Conservation (phyloP, 2,113 vertebrate genomes). For the Maccullochella peelii region DNA sequence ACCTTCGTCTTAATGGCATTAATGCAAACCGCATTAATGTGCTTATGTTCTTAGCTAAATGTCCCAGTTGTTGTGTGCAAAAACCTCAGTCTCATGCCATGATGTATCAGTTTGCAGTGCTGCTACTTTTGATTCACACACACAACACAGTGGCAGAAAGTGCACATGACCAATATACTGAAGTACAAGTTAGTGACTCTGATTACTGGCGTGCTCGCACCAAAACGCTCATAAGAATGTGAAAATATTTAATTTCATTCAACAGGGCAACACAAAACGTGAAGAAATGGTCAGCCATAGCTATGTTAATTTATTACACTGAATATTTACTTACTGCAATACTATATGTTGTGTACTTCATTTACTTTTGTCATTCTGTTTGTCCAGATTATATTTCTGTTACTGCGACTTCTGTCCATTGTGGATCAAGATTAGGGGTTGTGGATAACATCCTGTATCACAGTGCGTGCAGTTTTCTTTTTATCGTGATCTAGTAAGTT, state of each 20-base stretch:
- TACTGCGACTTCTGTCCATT: neutral
- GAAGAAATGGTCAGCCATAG: neutral
- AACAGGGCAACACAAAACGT: neutral
- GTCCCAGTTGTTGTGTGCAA: slow-evolving; percentile 53
- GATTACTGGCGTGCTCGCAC: neutral
- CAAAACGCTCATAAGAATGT: neutral
- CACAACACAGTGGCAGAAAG: slow-evolving; percentile 13
- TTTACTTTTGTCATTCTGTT: neutral
- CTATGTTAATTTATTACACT: neutral
- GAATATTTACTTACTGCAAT: neutral
- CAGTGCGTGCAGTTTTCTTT: neutral
- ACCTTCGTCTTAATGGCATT: slow-evolving; percentile 66
- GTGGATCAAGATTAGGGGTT: neutral
- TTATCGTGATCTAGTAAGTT: neutral
- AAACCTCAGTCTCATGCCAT: slow-evolving; percentile 47
- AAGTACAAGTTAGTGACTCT: neutral
- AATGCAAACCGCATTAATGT: slow-evolving; percentile 75
- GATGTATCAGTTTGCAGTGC: slow-evolving; percentile 24
- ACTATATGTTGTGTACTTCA: neutral
- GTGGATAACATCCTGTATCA: neutral
- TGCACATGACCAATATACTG: slow-evolving; percentile 22
- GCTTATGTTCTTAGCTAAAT: slow-evolving; percentile 77
- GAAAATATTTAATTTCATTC: slow-evolving; percentile 11
- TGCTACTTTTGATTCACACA: slow-evolving; percentile 19
- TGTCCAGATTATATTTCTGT: neutral